A percentile compares a stretch with the other conserved stretches of the same genome.
These are phyloP conservation scores for Myodes glareolus DNA, from an alignment of 2,113 vertebrate genomes.

Conservation along the genomic window DNA sequence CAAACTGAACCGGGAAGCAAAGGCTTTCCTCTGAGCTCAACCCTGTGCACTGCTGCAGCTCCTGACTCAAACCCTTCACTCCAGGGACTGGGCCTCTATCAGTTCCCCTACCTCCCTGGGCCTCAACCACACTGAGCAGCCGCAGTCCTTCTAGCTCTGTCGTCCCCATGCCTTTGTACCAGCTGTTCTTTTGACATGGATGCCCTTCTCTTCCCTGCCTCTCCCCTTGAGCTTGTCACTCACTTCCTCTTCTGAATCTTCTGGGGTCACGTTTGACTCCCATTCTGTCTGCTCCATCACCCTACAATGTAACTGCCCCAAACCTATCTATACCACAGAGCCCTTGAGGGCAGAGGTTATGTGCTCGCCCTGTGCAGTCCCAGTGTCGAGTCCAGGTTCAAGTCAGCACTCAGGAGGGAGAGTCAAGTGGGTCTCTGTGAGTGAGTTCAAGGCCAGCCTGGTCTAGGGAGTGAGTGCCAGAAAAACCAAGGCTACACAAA, in stretches of 20 bases:
- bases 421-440: neutral
- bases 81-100: neutral
- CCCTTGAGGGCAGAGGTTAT: neutral
- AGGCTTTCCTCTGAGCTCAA: conserved; percentile 11
- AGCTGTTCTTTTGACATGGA: neutral
- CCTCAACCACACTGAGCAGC: neutral
- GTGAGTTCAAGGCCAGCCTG: neutral
- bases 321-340: neutral
- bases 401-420: neutral
- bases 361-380: neutral
- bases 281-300: neutral
- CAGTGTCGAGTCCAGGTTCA: neutral
- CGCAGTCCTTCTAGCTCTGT: neutral
- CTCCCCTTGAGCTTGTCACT: neutral
- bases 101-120: neutral
- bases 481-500: neutral
- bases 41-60: neutral
- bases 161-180: neutral
- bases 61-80: neutral
- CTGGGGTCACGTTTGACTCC: neutral
- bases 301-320: neutral
- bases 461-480: neutral
- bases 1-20: conserved; percentile 32
- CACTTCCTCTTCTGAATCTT: neutral
- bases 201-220: neutral